A percentile compares a stretch with the other conserved stretches of the same genome.
Evolutionary conservation across 2,888 invertebrate species (phyloP).

Genomic region (Orchestes rusci): DNA sequence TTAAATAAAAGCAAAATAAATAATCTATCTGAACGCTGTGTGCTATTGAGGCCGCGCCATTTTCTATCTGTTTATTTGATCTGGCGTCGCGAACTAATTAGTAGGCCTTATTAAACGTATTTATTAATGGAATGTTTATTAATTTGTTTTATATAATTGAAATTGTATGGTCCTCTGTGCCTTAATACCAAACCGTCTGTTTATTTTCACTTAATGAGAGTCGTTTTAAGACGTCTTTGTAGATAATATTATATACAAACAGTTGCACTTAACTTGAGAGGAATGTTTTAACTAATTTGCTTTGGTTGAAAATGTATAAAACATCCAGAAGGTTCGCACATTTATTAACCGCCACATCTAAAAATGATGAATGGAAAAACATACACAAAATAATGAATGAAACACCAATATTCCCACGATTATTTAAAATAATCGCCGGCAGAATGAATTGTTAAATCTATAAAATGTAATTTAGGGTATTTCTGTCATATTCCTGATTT

Average conservation of each 20-base stretch:
- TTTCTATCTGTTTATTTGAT: conserved; percentile 38
- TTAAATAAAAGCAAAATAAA: conserved; percentile 16
- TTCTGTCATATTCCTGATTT: too few species aligned
- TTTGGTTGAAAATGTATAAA: too few species aligned
- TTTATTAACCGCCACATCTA: too few species aligned
- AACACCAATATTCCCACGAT: conserved; percentile 1
- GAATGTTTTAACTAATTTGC: too few species aligned
- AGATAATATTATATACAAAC: too few species aligned
- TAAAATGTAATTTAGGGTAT: too few species aligned
- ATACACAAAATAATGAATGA: too few species aligned
- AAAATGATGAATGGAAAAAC: too few species aligned
- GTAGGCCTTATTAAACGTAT: conserved; percentile 39
- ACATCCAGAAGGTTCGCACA: too few species aligned
- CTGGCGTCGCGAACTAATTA: conserved; percentile 41
- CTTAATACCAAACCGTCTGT: conserved; percentile 12
- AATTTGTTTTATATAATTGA: conserved; percentile 37
- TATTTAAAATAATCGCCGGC: too few species aligned
- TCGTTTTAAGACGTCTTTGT: conserved; percentile 6
- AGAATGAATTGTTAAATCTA: too few species aligned
- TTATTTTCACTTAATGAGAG: conserved; percentile 11
- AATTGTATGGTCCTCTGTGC: conserved; percentile 16
- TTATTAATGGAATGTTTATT: conserved; percentile 43
- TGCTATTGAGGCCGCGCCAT: conserved; percentile 16
- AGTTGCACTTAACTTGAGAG: too few species aligned
- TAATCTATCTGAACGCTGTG: conserved; percentile 21